Percentiles rank a stretch among this genome's conserved stretches.
Conservation (phyloP, 2,797 vertebrate genomes). For the Typhlichthys subterraneus region DNA sequence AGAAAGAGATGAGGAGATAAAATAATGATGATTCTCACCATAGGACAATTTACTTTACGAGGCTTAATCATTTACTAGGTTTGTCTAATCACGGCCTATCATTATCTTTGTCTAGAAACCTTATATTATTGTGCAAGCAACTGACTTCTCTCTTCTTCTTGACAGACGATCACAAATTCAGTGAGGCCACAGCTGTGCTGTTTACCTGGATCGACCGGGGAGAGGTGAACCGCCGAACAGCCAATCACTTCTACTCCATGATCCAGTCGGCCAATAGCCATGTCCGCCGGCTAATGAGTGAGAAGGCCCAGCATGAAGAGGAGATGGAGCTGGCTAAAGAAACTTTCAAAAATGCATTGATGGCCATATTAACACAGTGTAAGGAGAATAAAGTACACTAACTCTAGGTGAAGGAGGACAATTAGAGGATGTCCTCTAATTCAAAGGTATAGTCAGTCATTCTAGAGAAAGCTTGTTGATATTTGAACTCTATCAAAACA, state of each 20-base stretch:
- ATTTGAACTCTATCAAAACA: too few relatives aligned
- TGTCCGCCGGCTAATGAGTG: constrained; percentile 86
- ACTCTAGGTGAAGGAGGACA: too few relatives aligned
- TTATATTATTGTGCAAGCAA: too few relatives aligned
- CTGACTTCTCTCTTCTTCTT: too few relatives aligned
- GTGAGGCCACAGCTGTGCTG: constrained; percentile 89
- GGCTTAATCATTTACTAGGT: too few relatives aligned
- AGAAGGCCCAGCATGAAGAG: constrained; percentile 91
- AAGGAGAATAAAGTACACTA: constrained; percentile 60
- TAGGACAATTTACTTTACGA: too few relatives aligned
- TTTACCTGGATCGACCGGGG: constrained; percentile 94
- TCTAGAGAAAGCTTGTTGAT: too few relatives aligned
- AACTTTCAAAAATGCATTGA: constrained; percentile 92
- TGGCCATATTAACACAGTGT: constrained; percentile 92
- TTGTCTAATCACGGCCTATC: too few relatives aligned
- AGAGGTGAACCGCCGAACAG: constrained; percentile 92
- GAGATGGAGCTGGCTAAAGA: constrained; percentile 97
- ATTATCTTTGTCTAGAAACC: too few relatives aligned
- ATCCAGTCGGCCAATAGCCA: constrained; percentile 96
- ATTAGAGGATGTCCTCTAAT: too few relatives aligned
- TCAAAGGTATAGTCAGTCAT: too few relatives aligned
- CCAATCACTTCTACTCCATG: constrained; percentile 98
- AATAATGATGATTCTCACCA: background rate
- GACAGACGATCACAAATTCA: constrained; percentile 88
- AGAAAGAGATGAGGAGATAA: too few relatives aligned